Evolutionary conservation across 53 echinoderm and acorn worm genomes (phyloP).

Genomic region (Zoroaster sp.): DNA sequence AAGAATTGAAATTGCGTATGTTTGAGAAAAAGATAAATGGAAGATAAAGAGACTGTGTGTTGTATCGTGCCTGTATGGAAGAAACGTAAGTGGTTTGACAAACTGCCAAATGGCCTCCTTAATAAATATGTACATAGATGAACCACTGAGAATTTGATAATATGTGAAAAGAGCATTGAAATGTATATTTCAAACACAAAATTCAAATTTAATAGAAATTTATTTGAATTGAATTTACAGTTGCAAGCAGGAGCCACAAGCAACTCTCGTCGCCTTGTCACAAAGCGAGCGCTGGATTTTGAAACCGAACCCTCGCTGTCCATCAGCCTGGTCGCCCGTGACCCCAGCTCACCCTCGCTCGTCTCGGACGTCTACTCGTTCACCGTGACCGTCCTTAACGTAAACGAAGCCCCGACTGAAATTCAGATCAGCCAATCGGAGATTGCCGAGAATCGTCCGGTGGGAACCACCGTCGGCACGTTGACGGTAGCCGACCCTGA

Average conservation of each 20-base stretch:
- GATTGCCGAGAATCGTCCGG: conserved; percentile 40
- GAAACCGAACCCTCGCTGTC: conserved; percentile 35
- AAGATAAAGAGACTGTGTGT: too few relatives aligned
- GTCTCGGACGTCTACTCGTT: not conserved
- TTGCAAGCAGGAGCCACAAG: conserved; percentile 14
- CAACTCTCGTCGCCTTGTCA: conserved; percentile 44
- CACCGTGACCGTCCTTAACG: conserved; percentile 38
- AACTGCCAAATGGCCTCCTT: not conserved
- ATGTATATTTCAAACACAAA: not conserved
- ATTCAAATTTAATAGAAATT: not conserved
- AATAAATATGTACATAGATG: too few relatives aligned
- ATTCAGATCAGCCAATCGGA: conserved; percentile 18
- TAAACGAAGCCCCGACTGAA: conserved; percentile 56
- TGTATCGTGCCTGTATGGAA: too few relatives aligned
- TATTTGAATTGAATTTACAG: not conserved
- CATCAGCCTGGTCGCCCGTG: conserved; percentile 36
- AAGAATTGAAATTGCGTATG: too few relatives aligned
- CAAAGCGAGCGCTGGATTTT: conserved; percentile 38
- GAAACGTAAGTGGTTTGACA: too few relatives aligned
- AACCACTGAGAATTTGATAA: not conserved
- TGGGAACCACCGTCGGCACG: conserved; percentile 2
- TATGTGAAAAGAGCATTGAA: not conserved
- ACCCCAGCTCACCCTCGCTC: not conserved
- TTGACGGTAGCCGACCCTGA: conserved; percentile 59
- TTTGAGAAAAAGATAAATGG: too few relatives aligned